A percentile compares a stretch with the other conserved stretches of the same genome.
phyloP scores from a whole-genome alignment of 1,140 invertebrate species.

The Acromyrmex echinatior region DNA sequence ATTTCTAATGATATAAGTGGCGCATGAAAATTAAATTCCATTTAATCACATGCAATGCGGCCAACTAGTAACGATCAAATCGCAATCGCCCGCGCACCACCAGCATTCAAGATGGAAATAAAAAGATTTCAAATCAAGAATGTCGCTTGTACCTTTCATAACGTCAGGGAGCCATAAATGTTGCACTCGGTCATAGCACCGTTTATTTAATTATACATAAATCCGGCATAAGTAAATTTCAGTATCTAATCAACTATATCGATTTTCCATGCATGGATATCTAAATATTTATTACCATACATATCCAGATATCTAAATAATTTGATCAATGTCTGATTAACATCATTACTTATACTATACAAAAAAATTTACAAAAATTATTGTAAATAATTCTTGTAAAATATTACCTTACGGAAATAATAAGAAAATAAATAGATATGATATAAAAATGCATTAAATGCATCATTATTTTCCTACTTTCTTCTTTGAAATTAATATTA shows the following conservation, averaged over 20 bases:
- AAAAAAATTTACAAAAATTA: constrained; percentile 2
- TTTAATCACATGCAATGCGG: constrained; percentile 39
- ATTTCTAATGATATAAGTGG: neutral
- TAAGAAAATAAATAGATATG: neutral
- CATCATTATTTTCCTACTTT: neutral
- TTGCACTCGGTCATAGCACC: neutral
- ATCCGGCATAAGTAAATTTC: neutral
- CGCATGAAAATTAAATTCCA: constrained; percentile 30
- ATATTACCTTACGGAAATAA: neutral
- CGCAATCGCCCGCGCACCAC: neutral
- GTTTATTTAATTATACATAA: constrained; percentile 45
- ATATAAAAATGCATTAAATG: neutral
- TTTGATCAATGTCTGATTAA: no score
- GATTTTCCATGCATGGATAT: neutral
- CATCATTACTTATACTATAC: no score
- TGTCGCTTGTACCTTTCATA: constrained; percentile 49
- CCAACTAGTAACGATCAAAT: constrained; percentile 2
- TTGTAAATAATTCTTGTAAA: neutral
- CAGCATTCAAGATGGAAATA: neutral
- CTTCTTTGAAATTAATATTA: constrained; percentile 15
- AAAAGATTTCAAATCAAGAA: constrained; percentile 47
- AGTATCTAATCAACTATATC: neutral
- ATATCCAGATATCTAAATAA: neutral
- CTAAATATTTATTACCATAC: neutral
- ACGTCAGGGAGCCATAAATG: neutral